A percentile compares a stretch with the other conserved stretches of the same genome.
Conservation (phyloP, 2,888 invertebrate genomes). For the Caenorhabditis imperialis region DNA sequence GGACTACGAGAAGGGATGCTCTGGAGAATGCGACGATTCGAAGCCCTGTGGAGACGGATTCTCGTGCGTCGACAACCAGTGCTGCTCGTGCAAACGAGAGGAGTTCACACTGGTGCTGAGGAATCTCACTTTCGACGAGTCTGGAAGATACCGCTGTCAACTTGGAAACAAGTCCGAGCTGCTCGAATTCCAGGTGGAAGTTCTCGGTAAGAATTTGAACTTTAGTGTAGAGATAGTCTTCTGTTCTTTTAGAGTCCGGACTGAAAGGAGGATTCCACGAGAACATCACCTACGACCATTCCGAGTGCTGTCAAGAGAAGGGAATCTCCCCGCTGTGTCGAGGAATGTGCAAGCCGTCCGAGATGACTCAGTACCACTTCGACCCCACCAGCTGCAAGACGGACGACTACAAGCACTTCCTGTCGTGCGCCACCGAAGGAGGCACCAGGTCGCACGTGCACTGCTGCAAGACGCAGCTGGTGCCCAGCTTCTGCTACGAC, state of each 20-base stretch:
- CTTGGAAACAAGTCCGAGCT: slow-evolving; percentile 69
- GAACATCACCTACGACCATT: slow-evolving; percentile 75
- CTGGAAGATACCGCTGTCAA: slow-evolving; percentile 74
- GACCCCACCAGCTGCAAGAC: slow-evolving; percentile 77
- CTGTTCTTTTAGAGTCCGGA: slow-evolving; percentile 70
- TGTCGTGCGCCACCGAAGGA: slow-evolving; percentile 75
- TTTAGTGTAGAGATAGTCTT: neutral
- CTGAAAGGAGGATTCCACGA: slow-evolving; percentile 73
- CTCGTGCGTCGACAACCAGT: slow-evolving; percentile 66
- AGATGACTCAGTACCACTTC: slow-evolving; percentile 73
- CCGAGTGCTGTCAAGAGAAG: slow-evolving; percentile 86
- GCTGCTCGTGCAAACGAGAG: slow-evolving; percentile 67
- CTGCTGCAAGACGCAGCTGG: slow-evolving; percentile 75
- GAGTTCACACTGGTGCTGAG: slow-evolving; percentile 74
- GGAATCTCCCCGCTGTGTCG: slow-evolving; percentile 87
- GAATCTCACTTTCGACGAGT: slow-evolving; percentile 73
- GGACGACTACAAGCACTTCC: slow-evolving; percentile 76
- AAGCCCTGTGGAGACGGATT: slow-evolving; percentile 56
- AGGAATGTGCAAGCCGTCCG: slow-evolving; percentile 84
- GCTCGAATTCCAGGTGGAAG: slow-evolving; percentile 75
- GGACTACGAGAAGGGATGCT: slow-evolving; percentile 64
- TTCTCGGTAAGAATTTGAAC: slow-evolving; percentile 63
- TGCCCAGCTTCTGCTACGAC: slow-evolving; percentile 78
- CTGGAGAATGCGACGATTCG: slow-evolving; percentile 61
- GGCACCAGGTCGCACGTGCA: slow-evolving; percentile 76